These are phyloP conservation scores for Psittacula derbiana DNA, from an alignment of 2,797 vertebrate genomes.

Conservation along the genomic window DNA sequence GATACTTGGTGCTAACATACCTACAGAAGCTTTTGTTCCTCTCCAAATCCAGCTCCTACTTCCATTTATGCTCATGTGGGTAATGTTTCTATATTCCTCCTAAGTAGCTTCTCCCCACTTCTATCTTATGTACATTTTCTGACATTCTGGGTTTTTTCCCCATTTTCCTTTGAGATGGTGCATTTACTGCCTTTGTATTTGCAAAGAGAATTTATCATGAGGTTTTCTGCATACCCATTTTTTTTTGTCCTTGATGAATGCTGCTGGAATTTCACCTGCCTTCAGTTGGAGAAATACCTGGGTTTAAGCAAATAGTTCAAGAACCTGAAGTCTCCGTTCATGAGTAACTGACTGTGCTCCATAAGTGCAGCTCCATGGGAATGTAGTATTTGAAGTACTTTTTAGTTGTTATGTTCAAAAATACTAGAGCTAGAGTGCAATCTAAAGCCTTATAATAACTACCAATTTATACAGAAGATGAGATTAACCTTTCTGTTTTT, in stretches of 20 bases:
- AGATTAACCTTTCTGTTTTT: neutral
- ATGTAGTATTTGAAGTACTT: neutral
- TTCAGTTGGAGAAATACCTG: neutral
- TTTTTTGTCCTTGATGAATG: neutral
- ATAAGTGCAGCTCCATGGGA: neutral
- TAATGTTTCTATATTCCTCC: neutral
- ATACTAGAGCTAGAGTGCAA: neutral
- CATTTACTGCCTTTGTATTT: neutral
- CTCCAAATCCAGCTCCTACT: neutral
- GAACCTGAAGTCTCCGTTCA: neutral
- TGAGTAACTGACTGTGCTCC: neutral
- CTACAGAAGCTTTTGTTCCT: neutral
- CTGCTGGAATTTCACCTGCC: neutral
- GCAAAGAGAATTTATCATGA: neutral
- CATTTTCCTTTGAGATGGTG: neutral
- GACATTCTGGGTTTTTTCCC: neutral
- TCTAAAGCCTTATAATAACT: neutral
- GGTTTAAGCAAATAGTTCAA: neutral
- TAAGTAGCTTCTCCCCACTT: neutral
- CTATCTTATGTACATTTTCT: neutral
- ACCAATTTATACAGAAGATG: neutral
- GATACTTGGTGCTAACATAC: neutral
- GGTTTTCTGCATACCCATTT: neutral
- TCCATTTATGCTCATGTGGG: neutral
- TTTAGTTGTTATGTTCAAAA: neutral